phyloP scores from a whole-genome alignment of 2,113 vertebrate genomes.

The Hemicordylus capensis region DNA sequence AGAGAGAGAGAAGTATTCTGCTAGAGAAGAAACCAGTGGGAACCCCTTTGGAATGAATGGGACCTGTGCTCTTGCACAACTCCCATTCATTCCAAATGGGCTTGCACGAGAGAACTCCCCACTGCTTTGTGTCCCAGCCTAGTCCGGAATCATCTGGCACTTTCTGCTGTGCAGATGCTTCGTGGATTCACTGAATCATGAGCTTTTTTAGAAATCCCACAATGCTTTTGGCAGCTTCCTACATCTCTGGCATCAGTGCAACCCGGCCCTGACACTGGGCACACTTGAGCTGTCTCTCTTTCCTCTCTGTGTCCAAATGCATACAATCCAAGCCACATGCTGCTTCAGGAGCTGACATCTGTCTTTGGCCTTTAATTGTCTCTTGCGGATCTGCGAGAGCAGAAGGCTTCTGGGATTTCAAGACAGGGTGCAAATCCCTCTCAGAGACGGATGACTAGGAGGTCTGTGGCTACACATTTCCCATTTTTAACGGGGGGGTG shows the following conservation, averaged over 20 bases:
- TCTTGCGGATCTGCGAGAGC: conserved; percentile 47
- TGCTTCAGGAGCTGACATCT: neutral
- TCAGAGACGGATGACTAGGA: conserved; percentile 19
- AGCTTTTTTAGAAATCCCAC: conserved; percentile 12
- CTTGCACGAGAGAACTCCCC: neutral
- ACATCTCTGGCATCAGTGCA: neutral
- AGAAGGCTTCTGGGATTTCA: conserved; percentile 32
- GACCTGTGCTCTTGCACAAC: neutral
- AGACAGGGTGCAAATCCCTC: conserved; percentile 15
- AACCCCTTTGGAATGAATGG: neutral
- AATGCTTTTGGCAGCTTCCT: neutral
- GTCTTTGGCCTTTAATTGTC: conserved; percentile 58
- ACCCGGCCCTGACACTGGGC: neutral
- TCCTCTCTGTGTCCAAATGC: neutral
- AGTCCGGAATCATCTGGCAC: neutral
- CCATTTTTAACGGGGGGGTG: neutral
- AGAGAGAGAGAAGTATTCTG: neutral
- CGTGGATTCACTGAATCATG: conserved; percentile 25
- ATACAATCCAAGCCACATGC: conserved; percentile 11
- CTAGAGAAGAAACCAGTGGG: neutral
- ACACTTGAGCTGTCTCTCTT: neutral
- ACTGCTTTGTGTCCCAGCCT: neutral
- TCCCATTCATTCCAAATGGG: neutral
- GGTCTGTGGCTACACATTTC: neutral
- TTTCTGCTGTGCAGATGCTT: conserved; percentile 10